phyloP scores from a whole-genome alignment of 1,140 invertebrate species.

The Ips typographus region DNA sequence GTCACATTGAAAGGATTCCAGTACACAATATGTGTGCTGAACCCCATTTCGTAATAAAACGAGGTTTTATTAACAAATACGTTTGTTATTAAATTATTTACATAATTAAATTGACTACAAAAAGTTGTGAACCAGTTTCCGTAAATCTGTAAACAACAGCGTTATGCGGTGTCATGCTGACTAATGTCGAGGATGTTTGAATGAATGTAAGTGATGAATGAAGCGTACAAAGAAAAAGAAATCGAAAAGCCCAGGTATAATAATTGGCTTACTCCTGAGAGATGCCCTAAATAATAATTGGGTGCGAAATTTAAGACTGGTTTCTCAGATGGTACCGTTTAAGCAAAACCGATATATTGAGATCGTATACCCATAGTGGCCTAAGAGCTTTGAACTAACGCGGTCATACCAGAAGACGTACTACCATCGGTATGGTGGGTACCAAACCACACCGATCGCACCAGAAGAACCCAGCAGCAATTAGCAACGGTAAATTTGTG shows the following conservation, averaged over 20 bases:
- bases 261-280: conserved; percentile 2
- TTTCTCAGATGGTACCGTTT: conserved; percentile 23
- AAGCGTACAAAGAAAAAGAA: background rate
- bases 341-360: conserved; percentile 27
- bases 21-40: no score
- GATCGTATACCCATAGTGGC: conserved; percentile 24
- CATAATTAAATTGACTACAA: no score
- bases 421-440: conserved; percentile 31
- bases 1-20: no score
- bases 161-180: no score
- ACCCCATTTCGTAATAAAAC: no score
- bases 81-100: no score
- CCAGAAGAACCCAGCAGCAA: conserved; percentile 35
- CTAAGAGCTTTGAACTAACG: conserved; percentile 32
- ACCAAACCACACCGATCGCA: conserved; percentile 31
- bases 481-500: conserved; percentile 48
- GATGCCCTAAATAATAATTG: conserved; percentile 24
- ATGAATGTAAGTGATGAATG: background rate
- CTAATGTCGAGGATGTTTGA: background rate
- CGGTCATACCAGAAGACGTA: conserved; percentile 33
- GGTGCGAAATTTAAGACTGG: conserved; percentile 32
- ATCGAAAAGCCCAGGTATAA: conserved; percentile 2
- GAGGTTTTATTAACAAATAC: no score
- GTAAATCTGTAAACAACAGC: no score
- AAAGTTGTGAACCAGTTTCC: no score